Conservation (phyloP, 2,888 invertebrate species). For the Hirtodrosophila confusa region DNA sequence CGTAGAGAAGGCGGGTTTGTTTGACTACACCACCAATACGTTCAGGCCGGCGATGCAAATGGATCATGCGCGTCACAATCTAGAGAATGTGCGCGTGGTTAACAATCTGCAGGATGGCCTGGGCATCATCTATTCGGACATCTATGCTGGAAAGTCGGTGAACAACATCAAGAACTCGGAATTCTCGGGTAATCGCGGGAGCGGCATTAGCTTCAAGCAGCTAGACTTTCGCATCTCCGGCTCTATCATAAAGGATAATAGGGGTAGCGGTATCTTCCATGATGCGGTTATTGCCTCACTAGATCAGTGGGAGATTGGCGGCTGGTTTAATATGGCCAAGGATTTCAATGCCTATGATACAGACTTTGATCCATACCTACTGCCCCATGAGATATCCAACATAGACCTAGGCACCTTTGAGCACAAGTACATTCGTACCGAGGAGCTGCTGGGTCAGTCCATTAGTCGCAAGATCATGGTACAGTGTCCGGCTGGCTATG, state of each 20-base stretch:
- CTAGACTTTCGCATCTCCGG: conserved; percentile 92
- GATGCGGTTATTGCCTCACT: conserved; percentile 93
- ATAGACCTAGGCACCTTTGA: conserved; percentile 89
- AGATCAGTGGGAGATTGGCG: conserved; percentile 95
- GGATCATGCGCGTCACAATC: conserved; percentile 92
- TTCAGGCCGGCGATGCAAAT: conserved; percentile 96
- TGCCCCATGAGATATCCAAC: conserved; percentile 87
- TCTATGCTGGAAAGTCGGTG: conserved; percentile 92
- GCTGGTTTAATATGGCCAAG: conserved; percentile 92
- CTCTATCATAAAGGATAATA: conserved; percentile 92
- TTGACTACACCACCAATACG: conserved; percentile 94
- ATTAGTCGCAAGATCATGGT: conserved; percentile 87
- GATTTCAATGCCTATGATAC: conserved; percentile 88
- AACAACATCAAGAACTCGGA: conserved; percentile 93
- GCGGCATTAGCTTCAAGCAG: conserved; percentile 95
- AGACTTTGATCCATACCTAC: conserved; percentile 89
- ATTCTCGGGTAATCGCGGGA: conserved; percentile 92
- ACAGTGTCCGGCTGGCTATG: conserved; percentile 91
- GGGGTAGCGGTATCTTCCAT: conserved; percentile 94
- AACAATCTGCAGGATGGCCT: conserved; percentile 97
- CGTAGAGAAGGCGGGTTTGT: conserved; percentile 95
- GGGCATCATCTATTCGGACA: conserved; percentile 96
- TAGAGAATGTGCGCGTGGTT: conserved; percentile 91
- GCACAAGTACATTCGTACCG: conserved; percentile 92
- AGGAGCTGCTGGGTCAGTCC: conserved; percentile 87